phyloP scores from a whole-genome alignment of 2,888 invertebrate genomes.

The Augiades crinisus region DNA sequence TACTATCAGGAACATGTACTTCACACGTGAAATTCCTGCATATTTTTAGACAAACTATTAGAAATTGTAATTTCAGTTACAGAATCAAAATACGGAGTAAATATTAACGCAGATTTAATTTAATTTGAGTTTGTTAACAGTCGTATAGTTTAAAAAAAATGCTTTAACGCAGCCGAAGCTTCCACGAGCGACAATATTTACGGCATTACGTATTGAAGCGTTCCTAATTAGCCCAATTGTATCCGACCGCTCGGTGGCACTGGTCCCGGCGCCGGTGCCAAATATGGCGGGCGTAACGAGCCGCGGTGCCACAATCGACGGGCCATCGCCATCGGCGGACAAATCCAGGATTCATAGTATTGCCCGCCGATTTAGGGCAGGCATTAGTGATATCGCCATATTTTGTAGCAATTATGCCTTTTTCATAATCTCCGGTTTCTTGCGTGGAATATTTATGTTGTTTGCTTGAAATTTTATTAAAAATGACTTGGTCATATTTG shows the following conservation, averaged over 20 bases:
- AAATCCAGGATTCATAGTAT: conserved; percentile 10
- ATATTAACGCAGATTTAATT: too few relatives aligned
- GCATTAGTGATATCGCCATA: conserved; percentile 8
- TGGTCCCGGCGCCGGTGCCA: conserved; percentile 37
- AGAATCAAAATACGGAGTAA: too few relatives aligned
- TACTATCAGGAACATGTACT: too few relatives aligned
- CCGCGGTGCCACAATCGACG: conserved; percentile 38
- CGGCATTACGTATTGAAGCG: conserved; percentile 13
- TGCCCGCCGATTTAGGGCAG: conserved; percentile 11
- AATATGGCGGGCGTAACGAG: conserved; percentile 44
- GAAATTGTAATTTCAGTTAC: too few relatives aligned
- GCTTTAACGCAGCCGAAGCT: conserved; percentile 4
- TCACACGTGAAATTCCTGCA: too few relatives aligned
- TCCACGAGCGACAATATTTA: conserved; percentile 6
- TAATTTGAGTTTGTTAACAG: too few relatives aligned
- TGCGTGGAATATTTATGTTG: too few relatives aligned
- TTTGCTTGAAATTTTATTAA: too few relatives aligned
- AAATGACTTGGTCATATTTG: too few relatives aligned
- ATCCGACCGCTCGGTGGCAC: conserved; percentile 1
- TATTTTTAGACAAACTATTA: too few relatives aligned
- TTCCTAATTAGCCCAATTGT: conserved; percentile 27
- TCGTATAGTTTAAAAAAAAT: neutral
- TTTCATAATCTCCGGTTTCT: neutral
- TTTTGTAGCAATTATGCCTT: neutral
- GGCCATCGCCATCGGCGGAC: conserved; percentile 28